A percentile compares a stretch with the other conserved stretches of the same genome.
Conservation (phyloP, 2,797 vertebrate species). For the Prunella strophiata region DNA sequence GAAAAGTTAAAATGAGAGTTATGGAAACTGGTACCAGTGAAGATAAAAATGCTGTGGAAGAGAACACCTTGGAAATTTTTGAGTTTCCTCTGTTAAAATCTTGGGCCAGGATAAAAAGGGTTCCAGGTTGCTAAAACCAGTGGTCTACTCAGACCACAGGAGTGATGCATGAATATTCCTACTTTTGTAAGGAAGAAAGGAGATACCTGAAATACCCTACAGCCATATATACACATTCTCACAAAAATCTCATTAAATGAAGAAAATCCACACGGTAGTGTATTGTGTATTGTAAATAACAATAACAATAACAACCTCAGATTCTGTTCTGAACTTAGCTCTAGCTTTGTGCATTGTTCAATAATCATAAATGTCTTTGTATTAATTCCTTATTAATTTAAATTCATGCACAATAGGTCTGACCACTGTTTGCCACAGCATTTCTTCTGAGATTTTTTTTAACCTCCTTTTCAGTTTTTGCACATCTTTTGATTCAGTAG, state of each 20-base stretch:
- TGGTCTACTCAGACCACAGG: neutral
- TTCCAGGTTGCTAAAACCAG: neutral
- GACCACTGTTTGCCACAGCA: neutral
- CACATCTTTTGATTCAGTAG: neutral
- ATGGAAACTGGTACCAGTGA: neutral
- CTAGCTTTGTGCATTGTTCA: neutral
- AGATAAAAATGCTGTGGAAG: neutral
- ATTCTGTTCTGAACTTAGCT: neutral
- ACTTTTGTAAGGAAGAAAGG: neutral
- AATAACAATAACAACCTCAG: neutral
- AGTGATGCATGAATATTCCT: neutral
- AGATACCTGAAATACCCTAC: neutral
- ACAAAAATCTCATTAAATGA: neutral
- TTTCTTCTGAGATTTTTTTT: neutral
- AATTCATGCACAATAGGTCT: neutral
- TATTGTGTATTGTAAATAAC: neutral
- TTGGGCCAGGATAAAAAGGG: neutral
- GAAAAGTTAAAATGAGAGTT: neutral
- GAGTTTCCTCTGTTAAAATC: neutral
- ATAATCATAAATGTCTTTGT: neutral
- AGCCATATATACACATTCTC: neutral
- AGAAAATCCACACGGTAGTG: neutral
- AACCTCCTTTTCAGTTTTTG: neutral
- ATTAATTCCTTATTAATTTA: neutral
- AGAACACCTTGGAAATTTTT: neutral